Percentiles rank a stretch among this genome's conserved stretches.
These are phyloP conservation scores for Conomelus anceps DNA, from an alignment of 2,888 invertebrate genomes.

Conservation along the genomic window DNA sequence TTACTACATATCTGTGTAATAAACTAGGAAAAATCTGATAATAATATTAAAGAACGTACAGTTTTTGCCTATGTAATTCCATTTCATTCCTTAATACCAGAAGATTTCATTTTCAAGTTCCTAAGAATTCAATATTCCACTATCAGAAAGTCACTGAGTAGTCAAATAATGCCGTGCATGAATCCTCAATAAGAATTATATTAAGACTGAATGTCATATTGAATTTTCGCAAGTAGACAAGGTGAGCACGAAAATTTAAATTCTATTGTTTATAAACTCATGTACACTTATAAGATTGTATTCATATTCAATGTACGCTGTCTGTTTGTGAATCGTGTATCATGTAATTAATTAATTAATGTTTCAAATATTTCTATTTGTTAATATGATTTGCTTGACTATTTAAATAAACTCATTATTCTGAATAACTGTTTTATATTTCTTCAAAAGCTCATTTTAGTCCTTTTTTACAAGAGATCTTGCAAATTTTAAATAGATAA, in stretches of 20 bases:
- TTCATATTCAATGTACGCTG: background rate
- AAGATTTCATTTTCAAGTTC: background rate
- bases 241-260: background rate
- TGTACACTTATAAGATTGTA: background rate
- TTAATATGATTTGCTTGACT: background rate
- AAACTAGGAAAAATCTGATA: too few species aligned
- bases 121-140: background rate
- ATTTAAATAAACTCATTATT: background rate
- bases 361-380: background rate
- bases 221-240: background rate
- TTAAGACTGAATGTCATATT: background rate
- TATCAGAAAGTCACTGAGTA: background rate
- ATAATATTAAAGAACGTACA: background rate
- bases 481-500: too few species aligned
- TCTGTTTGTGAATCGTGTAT: background rate
- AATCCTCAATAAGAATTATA: background rate
- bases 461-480: background rate
- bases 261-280: background rate
- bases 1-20: background rate
- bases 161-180: background rate
- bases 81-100: background rate
- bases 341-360: background rate
- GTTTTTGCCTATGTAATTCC: too few species aligned
- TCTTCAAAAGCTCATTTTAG: background rate
- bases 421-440: background rate